Evolutionary conservation across 92 coral and sea anemone species (phyloP), one percentile per base, ranked within the genome.

Genomic region (Phenganax marumi): DNA sequence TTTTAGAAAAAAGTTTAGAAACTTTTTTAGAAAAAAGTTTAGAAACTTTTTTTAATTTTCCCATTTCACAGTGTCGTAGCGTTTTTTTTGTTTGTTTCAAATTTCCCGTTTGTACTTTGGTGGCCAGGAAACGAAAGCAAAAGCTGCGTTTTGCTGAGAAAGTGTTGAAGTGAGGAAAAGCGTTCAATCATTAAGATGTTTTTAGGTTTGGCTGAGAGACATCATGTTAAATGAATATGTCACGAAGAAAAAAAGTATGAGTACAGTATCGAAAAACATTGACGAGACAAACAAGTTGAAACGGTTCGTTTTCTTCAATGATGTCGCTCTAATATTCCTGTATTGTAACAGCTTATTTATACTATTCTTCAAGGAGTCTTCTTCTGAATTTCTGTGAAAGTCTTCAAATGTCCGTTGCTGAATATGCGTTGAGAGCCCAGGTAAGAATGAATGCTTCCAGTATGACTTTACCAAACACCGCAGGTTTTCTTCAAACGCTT

Each of bases 151-250:
- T 53, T 53, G 65, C 18, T 33, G 5, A 33, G 18, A 14, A 58
- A 7, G 1, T 6, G 23, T 13, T 58, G 4, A 18, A 23, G 22
- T 18, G 22, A 0, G 0, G 48, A 16, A 8, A 0, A 16, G 12
- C 22, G n/a, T 70, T 23, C 0, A 0, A 51, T 70, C 39, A 46
- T 7, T 46, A 12, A 0, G 18, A 33, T 82, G 61, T 19, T 75
- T 85, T 0, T 83, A 95, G 98, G 93, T 96, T 1, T 87, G 84
- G 74, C 78, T 93, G 80, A 84, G 98, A 68, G 98, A 95, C 86
- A 90, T 88, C 64, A 95, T 95, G 98, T 74, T 95, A 77, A 95
- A 92, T 68, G 96, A 92, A 56, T 95, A 95, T 81, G 88, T 95
- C 17, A 91, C 88, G 69, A 95, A 95, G 89, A 95, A 95, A 58